phyloP scores from a whole-genome alignment of 2,888 invertebrate genomes.

The Allophyes oxyacanthae region DNA sequence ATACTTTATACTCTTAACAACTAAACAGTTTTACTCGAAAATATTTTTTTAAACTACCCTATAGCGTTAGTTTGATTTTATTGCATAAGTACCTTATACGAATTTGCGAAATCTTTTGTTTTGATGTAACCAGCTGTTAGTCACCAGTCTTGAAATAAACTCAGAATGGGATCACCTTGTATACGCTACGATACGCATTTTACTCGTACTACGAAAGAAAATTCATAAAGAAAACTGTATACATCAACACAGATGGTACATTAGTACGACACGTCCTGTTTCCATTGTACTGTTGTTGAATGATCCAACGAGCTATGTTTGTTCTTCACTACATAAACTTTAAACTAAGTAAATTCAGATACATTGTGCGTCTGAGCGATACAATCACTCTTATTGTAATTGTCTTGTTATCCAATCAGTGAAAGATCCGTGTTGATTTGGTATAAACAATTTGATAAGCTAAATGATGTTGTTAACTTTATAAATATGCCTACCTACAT shows the following conservation, averaged over 20 bases:
- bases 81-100: no score
- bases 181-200: no score
- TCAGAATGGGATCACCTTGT: no score
- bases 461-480: no score
- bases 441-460: background rate
- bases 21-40: no score
- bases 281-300: conserved; percentile 63
- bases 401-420: background rate
- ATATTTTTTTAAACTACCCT: no score
- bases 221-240: conserved; percentile 10
- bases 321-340: conserved; percentile 50
- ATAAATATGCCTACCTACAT: no score
- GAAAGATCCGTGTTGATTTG: background rate
- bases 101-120: no score
- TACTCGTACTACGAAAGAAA: background rate
- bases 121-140: no score
- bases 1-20: no score
- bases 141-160: no score
- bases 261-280: conserved; percentile 56
- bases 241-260: background rate
- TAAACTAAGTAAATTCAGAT: conserved; percentile 20
- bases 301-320: conserved; percentile 59
- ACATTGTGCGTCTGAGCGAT: conserved; percentile 7
- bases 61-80: no score
- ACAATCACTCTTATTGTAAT: conserved; percentile 5